Percentiles rank a stretch among this genome's conserved stretches.
phyloP scores from a whole-genome alignment of 2,797 vertebrate species.

The Florisuga fusca region DNA sequence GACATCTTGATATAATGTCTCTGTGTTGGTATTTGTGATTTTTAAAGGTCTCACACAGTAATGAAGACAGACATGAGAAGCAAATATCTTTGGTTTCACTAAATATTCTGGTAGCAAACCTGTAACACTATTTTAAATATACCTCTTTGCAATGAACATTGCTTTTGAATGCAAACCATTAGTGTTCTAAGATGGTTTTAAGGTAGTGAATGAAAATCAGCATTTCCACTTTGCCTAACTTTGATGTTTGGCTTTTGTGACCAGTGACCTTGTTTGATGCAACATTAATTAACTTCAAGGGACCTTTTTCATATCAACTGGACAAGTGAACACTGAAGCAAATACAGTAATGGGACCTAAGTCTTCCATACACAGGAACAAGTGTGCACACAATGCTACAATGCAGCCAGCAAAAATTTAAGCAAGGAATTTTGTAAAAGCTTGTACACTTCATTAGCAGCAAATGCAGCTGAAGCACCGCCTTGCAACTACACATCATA shows the following conservation, averaged over 20 bases:
- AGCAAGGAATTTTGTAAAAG: not conserved
- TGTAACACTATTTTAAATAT: not conserved
- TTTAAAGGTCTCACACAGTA: slow-evolving; percentile 55
- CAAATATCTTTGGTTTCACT: not conserved
- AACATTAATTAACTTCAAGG: slow-evolving; percentile 28
- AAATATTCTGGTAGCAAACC: not conserved
- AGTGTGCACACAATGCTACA: not conserved
- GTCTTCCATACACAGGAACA: not conserved
- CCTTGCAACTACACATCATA: not conserved
- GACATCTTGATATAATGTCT: slow-evolving; percentile 49
- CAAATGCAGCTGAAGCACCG: not conserved
- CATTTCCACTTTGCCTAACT: not conserved
- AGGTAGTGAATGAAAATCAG: not conserved
- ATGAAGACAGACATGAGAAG: not conserved
- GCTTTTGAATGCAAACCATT: not conserved
- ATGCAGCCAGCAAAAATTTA: not conserved
- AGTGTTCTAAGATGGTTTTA: not conserved
- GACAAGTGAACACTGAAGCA: not conserved
- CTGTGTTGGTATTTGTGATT: slow-evolving; percentile 32
- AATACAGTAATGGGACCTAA: not conserved
- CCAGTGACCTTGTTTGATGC: not conserved
- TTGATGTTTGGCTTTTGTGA: not conserved
- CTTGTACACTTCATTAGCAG: not conserved
- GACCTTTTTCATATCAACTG: slow-evolving; percentile 10
- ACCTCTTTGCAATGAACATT: not conserved